A percentile compares a stretch with the other conserved stretches of the same genome.
These are phyloP conservation scores for Penaeus indicus DNA, from an alignment of 1,140 invertebrate species.

Conservation along the genomic window DNA sequence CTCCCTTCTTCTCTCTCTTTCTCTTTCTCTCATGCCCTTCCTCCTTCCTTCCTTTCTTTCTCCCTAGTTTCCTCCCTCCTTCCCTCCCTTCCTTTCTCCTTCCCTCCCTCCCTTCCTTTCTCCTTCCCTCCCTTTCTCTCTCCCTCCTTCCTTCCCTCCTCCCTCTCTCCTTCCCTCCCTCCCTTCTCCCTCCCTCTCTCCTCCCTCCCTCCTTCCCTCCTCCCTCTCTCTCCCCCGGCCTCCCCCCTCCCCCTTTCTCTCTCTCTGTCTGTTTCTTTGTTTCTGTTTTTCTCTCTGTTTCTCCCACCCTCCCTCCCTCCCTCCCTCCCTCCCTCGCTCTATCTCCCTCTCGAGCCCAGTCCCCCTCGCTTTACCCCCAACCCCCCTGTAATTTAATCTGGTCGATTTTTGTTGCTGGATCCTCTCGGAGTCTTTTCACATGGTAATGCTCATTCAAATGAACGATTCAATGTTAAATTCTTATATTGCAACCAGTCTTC, in stretches of 20 bases:
- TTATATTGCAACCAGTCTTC: constrained; percentile 59
- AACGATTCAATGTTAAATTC: constrained; percentile 64
- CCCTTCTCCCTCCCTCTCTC: background rate
- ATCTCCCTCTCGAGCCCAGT: background rate
- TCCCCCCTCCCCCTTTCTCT: background rate
- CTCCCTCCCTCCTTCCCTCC: background rate
- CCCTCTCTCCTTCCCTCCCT: background rate
- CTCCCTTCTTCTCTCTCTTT: background rate
- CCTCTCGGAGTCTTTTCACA: constrained; percentile 61
- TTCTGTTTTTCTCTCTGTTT: background rate
- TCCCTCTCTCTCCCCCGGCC: background rate
- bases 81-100: background rate
- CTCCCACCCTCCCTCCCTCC: background rate
- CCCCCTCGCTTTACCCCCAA: constrained; percentile 4
- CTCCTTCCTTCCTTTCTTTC: background rate
- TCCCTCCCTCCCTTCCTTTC: background rate
- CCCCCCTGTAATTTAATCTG: constrained; percentile 62
- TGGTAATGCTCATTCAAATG: constrained; percentile 64
- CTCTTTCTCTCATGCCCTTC: too few species aligned
- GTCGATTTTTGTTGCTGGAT: constrained; percentile 63
- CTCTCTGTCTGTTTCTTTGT: background rate
- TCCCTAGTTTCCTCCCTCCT: background rate
- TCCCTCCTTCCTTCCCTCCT: background rate
- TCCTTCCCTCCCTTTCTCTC: background rate
- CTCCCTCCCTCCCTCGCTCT: background rate